These are phyloP conservation scores for Engraulis encrasicolus DNA, from an alignment of 2,113 vertebrate species.

Conservation along the genomic window DNA sequence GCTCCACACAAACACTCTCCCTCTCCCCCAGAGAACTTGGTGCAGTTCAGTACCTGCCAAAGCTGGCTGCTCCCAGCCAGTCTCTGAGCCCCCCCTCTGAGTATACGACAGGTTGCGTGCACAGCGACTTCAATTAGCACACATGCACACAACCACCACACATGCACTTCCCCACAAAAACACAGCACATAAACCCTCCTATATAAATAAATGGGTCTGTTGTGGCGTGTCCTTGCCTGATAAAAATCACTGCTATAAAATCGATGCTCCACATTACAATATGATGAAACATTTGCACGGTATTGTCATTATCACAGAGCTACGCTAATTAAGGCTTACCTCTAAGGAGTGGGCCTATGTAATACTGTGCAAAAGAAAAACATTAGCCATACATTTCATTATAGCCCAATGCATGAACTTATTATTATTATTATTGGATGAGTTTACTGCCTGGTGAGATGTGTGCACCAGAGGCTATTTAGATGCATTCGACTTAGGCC, in stretches of 20 bases:
- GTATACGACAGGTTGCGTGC: not conserved
- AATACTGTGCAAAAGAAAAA: not conserved
- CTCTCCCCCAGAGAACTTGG: not conserved
- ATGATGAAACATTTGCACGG: not conserved
- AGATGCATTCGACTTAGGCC: no score
- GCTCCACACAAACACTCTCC: no score
- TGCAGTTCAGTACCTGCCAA: not conserved
- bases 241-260: not conserved
- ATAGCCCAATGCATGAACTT: not conserved
- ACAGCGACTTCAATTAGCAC: not conserved
- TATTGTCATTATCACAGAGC: not conserved
- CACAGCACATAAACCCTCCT: not conserved
- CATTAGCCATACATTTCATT: slow-evolving; percentile 4
- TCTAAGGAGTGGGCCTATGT: not conserved
- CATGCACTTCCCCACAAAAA: not conserved
- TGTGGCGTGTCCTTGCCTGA: not conserved
- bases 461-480: not conserved
- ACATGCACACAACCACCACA: not conserved
- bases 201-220: not conserved
- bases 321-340: slow-evolving; percentile 11
- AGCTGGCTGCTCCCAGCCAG: not conserved
- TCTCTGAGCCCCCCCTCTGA: not conserved
- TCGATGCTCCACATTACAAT: not conserved
- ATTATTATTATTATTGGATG: not conserved
- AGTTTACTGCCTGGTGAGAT: not conserved